Evolutionary conservation across 2,888 invertebrate genomes (phyloP).

Genomic region (Aspidiotus destructor): DNA sequence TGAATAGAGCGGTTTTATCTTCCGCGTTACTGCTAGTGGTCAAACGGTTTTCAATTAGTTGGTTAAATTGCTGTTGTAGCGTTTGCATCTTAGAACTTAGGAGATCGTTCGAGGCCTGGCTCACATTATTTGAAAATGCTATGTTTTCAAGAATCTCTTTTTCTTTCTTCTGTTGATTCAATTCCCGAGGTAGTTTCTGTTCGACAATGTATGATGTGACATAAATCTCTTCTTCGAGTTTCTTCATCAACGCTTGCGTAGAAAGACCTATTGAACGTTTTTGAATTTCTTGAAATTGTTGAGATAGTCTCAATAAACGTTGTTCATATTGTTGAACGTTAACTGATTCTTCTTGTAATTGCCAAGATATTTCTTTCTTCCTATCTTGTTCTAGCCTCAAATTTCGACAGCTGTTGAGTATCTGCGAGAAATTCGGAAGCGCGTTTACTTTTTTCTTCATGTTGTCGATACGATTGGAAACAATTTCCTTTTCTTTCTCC

Average conservation of each 20-base stretch:
- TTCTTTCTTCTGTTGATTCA: conserved; percentile 52
- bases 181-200: conserved; percentile 69
- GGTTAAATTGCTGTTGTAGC: conserved; percentile 51
- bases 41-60: conserved; percentile 60
- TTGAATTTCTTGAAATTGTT: conserved; percentile 47
- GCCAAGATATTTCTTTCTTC: conserved; percentile 49
- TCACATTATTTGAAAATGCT: conserved; percentile 55
- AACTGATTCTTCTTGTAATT: conserved; percentile 50
- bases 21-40: conserved; percentile 52
- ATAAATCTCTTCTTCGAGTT: conserved; percentile 65
- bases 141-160: conserved; percentile 60
- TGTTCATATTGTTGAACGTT: conserved; percentile 47
- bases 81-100: conserved; percentile 52
- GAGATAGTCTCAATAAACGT: conserved; percentile 52
- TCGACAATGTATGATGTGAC: conserved; percentile 64
- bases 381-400: conserved; percentile 51
- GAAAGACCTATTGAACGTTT: conserved; percentile 16
- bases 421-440: conserved; percentile 54
- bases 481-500: conserved; percentile 74
- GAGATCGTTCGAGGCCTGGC: conserved; percentile 54
- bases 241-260: conserved; percentile 52
- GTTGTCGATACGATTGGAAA: conserved; percentile 52
- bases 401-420: conserved; percentile 47
- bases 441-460: conserved; percentile 52
- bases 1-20: conserved; percentile 70